Conservation (phyloP, 2,113 vertebrate genomes). For the Apus apus region DNA sequence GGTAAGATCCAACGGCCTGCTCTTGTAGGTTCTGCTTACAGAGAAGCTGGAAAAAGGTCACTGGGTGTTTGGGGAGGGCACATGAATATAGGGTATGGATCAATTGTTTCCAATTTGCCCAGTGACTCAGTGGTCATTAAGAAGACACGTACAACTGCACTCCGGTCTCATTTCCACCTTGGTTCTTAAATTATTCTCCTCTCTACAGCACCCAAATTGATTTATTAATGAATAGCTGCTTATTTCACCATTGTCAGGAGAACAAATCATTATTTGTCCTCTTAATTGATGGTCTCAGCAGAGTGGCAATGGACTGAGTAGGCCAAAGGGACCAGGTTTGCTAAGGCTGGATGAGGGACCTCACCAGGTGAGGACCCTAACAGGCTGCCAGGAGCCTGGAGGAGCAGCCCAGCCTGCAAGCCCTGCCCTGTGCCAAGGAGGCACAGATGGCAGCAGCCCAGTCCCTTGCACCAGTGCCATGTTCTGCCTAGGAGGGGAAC, state of each 20-base stretch:
- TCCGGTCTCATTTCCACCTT: background rate
- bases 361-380: fast-evolving
- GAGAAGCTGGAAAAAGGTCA: background rate
- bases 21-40: background rate
- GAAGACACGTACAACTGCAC: background rate
- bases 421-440: background rate
- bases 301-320: background rate
- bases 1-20: background rate
- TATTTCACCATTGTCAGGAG: background rate
- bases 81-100: fast-evolving
- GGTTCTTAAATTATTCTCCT: background rate
- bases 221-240: background rate
- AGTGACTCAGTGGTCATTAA: background rate
- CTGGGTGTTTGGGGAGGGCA: background rate
- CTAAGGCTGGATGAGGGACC: background rate
- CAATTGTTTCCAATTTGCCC: background rate
- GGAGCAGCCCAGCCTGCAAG: background rate
- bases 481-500: background rate
- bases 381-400: background rate
- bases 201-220: background rate
- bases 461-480: background rate
- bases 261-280: background rate
- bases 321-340: background rate
- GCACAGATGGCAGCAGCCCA: background rate
- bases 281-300: background rate